Percentiles rank a stretch among this genome's conserved stretches.
Conservation (phyloP, 2,113 vertebrate species). For the Dipodomys ordii region DNA sequence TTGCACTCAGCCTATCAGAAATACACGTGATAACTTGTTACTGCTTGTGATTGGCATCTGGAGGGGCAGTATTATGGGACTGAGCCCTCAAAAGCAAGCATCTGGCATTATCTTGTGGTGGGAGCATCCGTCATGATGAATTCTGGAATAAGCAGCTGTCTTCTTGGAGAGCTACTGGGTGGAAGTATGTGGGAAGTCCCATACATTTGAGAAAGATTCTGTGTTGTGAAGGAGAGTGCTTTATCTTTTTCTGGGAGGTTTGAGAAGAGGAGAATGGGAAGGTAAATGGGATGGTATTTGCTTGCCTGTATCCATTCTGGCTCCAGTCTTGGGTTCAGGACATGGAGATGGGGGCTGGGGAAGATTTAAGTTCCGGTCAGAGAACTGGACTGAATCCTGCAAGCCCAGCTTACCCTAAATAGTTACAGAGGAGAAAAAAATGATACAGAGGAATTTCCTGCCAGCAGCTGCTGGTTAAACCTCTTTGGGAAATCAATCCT, state of each 20-base stretch:
- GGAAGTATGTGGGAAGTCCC: background rate
- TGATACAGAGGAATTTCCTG: conserved; percentile 66
- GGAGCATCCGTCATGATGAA: background rate
- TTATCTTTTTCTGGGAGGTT: background rate
- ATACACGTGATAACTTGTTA: background rate
- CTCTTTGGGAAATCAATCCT: conserved; percentile 66
- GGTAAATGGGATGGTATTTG: background rate
- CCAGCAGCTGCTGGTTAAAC: conserved; percentile 72
- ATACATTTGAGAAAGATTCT: background rate
- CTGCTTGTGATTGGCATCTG: background rate
- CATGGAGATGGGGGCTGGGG: background rate
- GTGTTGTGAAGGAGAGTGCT: background rate
- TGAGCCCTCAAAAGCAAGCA: background rate
- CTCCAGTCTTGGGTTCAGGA: background rate
- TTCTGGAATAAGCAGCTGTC: background rate
- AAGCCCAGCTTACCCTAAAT: conserved; percentile 73
- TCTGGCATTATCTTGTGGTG: background rate
- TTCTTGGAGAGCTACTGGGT: background rate
- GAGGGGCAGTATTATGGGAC: background rate
- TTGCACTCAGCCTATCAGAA: background rate
- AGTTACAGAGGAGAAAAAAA: conserved; percentile 57
- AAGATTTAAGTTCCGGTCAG: conserved; percentile 39
- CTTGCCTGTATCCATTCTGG: background rate
- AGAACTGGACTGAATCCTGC: conserved; percentile 62
- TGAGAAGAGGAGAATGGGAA: background rate